Conservation (phyloP, 2,113 vertebrate species). For the Microtus pennsylvanicus region DNA sequence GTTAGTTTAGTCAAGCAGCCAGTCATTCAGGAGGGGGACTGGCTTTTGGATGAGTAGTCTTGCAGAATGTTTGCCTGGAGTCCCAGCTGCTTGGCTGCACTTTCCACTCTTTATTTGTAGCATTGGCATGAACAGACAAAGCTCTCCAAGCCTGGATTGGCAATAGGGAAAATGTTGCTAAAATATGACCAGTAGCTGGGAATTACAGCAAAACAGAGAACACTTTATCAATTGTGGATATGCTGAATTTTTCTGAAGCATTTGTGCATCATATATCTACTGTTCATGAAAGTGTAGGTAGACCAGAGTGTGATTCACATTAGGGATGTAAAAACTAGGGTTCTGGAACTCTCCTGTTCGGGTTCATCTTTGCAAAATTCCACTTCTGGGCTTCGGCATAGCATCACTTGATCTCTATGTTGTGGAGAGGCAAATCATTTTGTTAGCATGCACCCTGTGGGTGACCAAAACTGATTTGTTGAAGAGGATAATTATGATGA, state of each 20-base stretch:
- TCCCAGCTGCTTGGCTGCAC: constrained; percentile 68
- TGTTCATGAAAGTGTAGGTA: background rate
- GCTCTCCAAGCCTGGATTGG: constrained; percentile 41
- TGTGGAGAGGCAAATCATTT: background rate
- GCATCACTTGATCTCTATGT: background rate
- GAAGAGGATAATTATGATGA: constrained; percentile 19
- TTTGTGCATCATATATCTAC: background rate
- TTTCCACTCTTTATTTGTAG: constrained; percentile 54
- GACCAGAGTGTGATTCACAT: background rate
- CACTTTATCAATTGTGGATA: background rate
- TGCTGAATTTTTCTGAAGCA: background rate
- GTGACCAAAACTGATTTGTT: background rate
- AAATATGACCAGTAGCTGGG: constrained; percentile 64
- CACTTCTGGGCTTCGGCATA: background rate
- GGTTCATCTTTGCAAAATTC: constrained; percentile 6
- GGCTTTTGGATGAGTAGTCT: constrained; percentile 43
- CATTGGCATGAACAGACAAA: constrained; percentile 34
- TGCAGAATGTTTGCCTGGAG: constrained; percentile 21
- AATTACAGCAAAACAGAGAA: constrained; percentile 42
- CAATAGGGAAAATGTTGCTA: constrained; percentile 4
- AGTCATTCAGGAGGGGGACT: constrained; percentile 35
- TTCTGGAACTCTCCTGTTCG: background rate
- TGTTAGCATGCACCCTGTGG: background rate
- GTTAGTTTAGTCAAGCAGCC: constrained; percentile 54
- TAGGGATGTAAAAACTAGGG: background rate